These are phyloP conservation scores for Taeniopygia guttata DNA, from an alignment of 2,797 vertebrate genomes.

Conservation along the genomic window DNA sequence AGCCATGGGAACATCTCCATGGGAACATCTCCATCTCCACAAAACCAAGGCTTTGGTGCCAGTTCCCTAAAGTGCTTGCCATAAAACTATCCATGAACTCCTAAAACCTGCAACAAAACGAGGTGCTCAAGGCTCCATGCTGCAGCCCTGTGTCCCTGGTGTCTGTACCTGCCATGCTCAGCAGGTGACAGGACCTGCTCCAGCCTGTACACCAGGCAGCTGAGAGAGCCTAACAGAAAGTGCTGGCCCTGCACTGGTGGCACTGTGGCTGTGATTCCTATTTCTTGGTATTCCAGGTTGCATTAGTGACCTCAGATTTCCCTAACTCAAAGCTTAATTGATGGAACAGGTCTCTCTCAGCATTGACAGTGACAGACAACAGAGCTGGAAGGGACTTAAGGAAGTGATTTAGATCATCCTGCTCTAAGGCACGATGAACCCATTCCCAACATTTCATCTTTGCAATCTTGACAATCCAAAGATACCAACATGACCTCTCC, in stretches of 20 bases:
- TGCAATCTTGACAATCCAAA: background rate
- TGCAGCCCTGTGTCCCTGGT: fast-evolving
- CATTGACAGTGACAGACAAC: background rate
- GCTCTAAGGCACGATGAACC: background rate
- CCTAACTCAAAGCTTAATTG: background rate
- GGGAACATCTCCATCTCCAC: background rate
- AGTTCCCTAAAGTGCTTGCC: background rate
- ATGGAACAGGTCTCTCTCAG: background rate
- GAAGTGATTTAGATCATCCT: background rate
- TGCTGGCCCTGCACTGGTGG: background rate
- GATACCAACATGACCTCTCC: background rate
- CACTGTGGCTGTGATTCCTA: background rate
- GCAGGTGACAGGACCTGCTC: background rate
- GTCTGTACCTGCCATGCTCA: background rate
- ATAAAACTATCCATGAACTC: background rate
- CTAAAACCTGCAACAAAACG: background rate
- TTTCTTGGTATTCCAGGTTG: background rate
- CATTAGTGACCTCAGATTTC: background rate
- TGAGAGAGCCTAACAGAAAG: background rate
- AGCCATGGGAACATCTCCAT: background rate
- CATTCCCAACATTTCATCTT: background rate
- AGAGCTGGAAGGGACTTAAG: background rate
- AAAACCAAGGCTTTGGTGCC: fast-evolving
- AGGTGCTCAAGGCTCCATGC: background rate
- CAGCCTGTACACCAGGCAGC: background rate